These are phyloP conservation scores for Lepidocyrtoides sp. DNA, from an alignment of 2,888 invertebrate genomes.

Conservation along the genomic window DNA sequence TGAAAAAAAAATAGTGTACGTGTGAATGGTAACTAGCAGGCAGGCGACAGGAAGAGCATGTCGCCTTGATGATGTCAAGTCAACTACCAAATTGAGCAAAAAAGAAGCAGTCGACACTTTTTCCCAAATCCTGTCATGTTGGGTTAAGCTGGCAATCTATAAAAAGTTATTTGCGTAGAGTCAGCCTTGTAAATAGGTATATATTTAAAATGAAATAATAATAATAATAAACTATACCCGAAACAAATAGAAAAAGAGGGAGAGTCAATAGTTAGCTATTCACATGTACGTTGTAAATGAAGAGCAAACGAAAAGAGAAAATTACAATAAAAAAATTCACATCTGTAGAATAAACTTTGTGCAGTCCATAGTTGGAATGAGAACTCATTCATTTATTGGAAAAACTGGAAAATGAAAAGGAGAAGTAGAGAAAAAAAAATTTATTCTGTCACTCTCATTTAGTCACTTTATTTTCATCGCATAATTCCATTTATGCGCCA, in stretches of 20 bases:
- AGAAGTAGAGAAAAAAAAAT: not conserved
- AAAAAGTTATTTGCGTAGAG: conserved; percentile 73
- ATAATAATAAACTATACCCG: not conserved
- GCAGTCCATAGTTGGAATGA: not conserved
- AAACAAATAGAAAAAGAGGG: not conserved
- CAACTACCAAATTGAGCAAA: conserved; percentile 71
- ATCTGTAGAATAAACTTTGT: not conserved
- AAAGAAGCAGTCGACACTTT: conserved; percentile 72
- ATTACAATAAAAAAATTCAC: conserved; percentile 7
- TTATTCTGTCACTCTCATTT: conserved; percentile 32
- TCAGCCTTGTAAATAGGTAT: conserved; percentile 57
- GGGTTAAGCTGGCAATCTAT: conserved; percentile 70
- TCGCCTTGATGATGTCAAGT: conserved; percentile 72
- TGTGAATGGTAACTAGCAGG: not conserved
- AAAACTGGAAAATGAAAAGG: not conserved
- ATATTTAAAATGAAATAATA: not conserved
- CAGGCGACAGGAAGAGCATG: conserved; percentile 75
- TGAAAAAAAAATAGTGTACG: too few relatives aligned
- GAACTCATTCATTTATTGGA: conserved; percentile 3
- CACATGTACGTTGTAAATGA: not conserved
- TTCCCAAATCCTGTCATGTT: conserved; percentile 66
- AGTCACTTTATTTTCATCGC: conserved; percentile 4
- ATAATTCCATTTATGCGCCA: not conserved
- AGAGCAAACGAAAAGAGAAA: conserved; percentile 3
- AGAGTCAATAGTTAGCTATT: not conserved